Conservation (phyloP, 2,888 invertebrate genomes). For the Eumerus sabulonum region DNA sequence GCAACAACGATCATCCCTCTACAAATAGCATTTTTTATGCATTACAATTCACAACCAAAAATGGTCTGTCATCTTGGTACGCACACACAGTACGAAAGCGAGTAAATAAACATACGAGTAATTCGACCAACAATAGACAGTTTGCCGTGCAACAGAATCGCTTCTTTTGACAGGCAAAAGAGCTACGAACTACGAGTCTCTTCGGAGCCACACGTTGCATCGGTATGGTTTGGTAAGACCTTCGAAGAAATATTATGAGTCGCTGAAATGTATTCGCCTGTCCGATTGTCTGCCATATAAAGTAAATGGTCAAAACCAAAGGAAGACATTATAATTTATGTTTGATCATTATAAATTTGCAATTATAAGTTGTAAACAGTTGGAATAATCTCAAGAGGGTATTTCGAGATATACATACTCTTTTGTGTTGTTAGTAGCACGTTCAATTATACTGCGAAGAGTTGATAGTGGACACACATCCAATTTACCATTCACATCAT, state of each 20-base stretch:
- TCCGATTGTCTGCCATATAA: constrained; percentile 69
- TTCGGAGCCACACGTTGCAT: constrained; percentile 19
- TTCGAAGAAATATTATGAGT: constrained; percentile 55
- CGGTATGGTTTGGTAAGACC: constrained; percentile 3
- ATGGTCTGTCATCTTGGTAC: constrained; percentile 23
- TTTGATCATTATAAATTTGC: constrained; percentile 69
- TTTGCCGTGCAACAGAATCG: constrained; percentile 52
- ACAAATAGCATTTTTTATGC: constrained; percentile 37
- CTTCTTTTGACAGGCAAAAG: constrained; percentile 56
- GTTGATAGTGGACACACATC: constrained; percentile 17
- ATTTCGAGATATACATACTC: constrained; percentile 9
- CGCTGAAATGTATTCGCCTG: constrained; percentile 63
- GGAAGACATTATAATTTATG: constrained; percentile 70
- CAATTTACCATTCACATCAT: constrained; percentile 31
- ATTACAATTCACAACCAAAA: constrained; percentile 57
- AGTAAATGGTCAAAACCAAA: constrained; percentile 61
- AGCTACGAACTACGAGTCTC: constrained; percentile 30
- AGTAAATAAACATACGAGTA: constrained; percentile 21
- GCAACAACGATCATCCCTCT: too few species aligned
- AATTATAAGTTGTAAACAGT: constrained; percentile 62
- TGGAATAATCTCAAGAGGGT: constrained; percentile 4
- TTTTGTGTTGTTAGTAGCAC: too few species aligned
- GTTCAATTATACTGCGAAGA: too few species aligned
- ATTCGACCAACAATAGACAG: constrained; percentile 50
- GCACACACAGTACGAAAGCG: constrained; percentile 4